These are phyloP conservation scores for Prionailurus viverrinus DNA, from an alignment of 2,113 vertebrate species.

Conservation along the genomic window DNA sequence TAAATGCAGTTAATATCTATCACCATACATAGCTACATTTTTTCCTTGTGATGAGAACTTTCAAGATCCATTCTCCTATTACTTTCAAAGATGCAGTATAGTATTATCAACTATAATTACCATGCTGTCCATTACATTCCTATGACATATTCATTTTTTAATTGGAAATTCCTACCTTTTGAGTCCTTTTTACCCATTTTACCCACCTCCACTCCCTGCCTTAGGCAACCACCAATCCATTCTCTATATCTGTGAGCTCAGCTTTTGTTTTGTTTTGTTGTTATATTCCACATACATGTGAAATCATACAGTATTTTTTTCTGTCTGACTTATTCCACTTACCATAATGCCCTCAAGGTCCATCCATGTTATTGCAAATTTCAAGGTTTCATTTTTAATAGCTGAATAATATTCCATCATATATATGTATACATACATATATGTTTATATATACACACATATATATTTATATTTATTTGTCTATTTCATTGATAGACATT, in stretches of 20 bases:
- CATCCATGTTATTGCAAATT: background rate
- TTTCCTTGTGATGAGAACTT: background rate
- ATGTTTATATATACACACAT: too few species aligned
- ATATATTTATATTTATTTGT: too few species aligned
- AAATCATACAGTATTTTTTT: background rate
- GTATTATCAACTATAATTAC: background rate
- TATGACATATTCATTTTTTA: background rate
- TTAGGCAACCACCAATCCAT: background rate
- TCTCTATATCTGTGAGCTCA: background rate
- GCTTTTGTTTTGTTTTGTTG: background rate
- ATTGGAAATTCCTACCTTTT: background rate
- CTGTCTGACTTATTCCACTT: background rate
- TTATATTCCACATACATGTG: background rate
- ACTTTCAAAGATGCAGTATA: background rate
- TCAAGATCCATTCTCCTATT: background rate
- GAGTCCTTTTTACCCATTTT: background rate
- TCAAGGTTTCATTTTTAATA: background rate
- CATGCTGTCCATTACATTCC: background rate
- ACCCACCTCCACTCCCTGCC: background rate
- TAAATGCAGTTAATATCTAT: background rate
- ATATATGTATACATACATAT: background rate
- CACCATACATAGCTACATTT: background rate
- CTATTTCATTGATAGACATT: background rate
- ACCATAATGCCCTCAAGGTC: background rate
- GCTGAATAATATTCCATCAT: background rate